Evolutionary conservation across 2,113 vertebrate species (phyloP).

Genomic region (Asarcornis scutulata): DNA sequence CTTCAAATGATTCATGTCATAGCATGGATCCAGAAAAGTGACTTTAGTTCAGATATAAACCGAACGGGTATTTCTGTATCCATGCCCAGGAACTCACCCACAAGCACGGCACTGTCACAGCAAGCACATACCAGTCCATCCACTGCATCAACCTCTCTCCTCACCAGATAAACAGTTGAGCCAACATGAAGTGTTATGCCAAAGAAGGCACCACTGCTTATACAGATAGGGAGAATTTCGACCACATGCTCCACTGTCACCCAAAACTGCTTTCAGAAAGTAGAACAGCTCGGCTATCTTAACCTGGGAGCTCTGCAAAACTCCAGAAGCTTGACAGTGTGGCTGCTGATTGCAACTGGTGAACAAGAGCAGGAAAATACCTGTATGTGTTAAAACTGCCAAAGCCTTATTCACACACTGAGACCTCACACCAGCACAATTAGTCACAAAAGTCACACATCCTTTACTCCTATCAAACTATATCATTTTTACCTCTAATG

Average conservation of each 20-base stretch:
- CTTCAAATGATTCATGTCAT: slow-evolving; percentile 14
- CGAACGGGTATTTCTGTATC: not conserved
- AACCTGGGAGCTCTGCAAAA: not conserved
- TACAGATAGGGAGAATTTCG: not conserved
- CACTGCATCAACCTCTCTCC: not conserved
- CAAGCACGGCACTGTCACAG: accelerated
- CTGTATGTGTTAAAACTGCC: not conserved
- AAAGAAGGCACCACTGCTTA: not conserved
- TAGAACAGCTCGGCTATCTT: not conserved
- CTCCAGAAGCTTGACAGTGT: not conserved
- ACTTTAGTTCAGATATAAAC: not conserved
- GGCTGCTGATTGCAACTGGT: not conserved
- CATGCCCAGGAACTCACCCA: not conserved
- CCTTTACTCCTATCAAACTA: not conserved
- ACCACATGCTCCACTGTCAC: not conserved
- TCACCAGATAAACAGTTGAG: not conserved
- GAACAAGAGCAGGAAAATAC: not conserved
- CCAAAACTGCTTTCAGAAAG: not conserved
- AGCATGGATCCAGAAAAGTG: not conserved
- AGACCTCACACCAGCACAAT: not conserved
- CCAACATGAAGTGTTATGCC: accelerated
- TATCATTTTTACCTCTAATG: not conserved
- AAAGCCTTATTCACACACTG: not conserved
- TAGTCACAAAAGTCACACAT: not conserved
- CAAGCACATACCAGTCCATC: not conserved